phyloP scores from a whole-genome alignment of 1,140 invertebrate species.

The Dendrolimus punctatus region DNA sequence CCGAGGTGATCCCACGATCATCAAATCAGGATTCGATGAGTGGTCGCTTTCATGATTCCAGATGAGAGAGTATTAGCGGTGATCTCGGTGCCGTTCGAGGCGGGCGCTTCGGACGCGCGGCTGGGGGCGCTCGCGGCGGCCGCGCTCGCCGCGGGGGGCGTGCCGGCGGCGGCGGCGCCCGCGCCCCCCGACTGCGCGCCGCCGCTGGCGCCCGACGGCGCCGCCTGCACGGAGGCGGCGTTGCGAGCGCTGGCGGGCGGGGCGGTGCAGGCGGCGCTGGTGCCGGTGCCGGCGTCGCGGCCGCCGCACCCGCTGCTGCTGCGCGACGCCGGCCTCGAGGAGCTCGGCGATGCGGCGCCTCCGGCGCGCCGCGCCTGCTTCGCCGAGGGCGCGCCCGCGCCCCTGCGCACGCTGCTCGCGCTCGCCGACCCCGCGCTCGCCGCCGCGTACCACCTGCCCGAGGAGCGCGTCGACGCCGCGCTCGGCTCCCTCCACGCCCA shows the following conservation, averaged over 20 bases:
- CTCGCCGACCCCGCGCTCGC: constrained; percentile 2
- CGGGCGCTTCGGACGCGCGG: too few relatives aligned
- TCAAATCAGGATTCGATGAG: too few relatives aligned
- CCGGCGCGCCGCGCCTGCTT: constrained; percentile 81
- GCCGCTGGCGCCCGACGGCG: constrained; percentile 78
- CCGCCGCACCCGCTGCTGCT: constrained; percentile 9
- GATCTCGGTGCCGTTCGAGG: too few relatives aligned
- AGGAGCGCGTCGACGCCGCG: neutral
- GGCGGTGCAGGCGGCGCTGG: constrained; percentile 70
- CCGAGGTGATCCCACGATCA: too few relatives aligned
- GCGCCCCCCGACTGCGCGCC: constrained; percentile 43
- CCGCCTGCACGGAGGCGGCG: constrained; percentile 74
- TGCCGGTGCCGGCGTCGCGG: constrained; percentile 8
- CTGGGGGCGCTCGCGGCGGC: constrained; percentile 4
- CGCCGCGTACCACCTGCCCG: constrained; percentile 4
- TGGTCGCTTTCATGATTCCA: too few relatives aligned
- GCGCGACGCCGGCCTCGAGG: constrained; percentile 13
- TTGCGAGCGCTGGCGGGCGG: constrained; percentile 80
- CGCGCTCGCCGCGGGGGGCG: constrained; percentile 5
- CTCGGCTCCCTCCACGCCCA: neutral
- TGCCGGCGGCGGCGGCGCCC: neutral
- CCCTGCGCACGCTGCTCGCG: constrained; percentile 4
- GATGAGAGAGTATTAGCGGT: too few relatives aligned
- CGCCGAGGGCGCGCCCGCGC: constrained; percentile 1
- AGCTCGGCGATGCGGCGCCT: constrained; percentile 71